Base-by-base conservation (phyloP, 2,113 vertebrate genomes). In the Dasyprocta punctata region DNA sequence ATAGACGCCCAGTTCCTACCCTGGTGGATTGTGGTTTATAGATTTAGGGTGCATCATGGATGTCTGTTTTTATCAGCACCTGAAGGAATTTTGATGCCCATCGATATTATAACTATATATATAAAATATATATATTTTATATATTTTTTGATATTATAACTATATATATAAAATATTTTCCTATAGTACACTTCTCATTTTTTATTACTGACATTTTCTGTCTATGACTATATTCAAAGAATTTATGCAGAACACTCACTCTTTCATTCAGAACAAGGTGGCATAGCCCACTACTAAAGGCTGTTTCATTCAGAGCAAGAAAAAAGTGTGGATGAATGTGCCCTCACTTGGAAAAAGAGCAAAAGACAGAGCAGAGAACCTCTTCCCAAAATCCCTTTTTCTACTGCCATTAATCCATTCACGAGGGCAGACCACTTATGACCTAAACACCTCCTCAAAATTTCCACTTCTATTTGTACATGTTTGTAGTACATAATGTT, bases 141-240 rank as follows among this genome's bases (percentile, higher is more conserved):
- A n/a, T n/a, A n/a, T n/a, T n/a, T n/a, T n/a, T 54, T 16, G 58
- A 60, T 84, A 22, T 16, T 78, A 2, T 49, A 80, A 38, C 7
- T 75, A 24, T 22, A 11, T 87, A n/a, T n/a, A n/a, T n/a, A n/a
- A n/a, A 69, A 28, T 96, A 17, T 47, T 92, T 75, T 86, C 88
- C 78, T 95, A 33, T 88, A 85, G 11, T 61, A 58, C 88, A 7
- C 26, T 38, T 93, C 52, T 82, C 22, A 1, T 88, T 89, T 97
- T 94, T 88, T 85, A 54, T 73, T 82, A 95, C 26, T 92, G 49
- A 86, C 81, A 30, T 54, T 90, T 93, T 97, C 47, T 88, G 8
- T 33, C 86, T 95, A 44, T 95, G 24, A 49, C 49, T 30, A 24
- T 94, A 75, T 91, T 92, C 38, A 95, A 71, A 73, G 90, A 95